phyloP scores from a whole-genome alignment of 2,797 vertebrate genomes.

The Phrynocephalus vlangalii region DNA sequence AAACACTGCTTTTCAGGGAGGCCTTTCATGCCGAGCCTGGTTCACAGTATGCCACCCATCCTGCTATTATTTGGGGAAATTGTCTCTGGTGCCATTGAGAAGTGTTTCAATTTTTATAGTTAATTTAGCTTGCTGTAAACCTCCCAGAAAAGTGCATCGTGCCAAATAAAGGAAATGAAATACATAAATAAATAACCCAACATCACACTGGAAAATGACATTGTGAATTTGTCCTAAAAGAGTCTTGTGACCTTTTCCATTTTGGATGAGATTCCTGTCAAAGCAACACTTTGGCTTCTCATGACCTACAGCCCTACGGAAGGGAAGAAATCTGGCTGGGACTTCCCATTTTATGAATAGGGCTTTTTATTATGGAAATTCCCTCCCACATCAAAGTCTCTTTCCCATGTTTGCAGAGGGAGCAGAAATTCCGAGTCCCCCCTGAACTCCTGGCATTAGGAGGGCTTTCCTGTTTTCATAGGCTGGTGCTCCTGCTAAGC shows the following conservation, averaged over 20 bases:
- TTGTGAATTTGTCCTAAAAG: slow-evolving; percentile 10
- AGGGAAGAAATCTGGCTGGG: slow-evolving; percentile 17
- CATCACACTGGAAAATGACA: slow-evolving; percentile 11
- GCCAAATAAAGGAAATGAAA: no score
- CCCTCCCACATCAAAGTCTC: slow-evolving; percentile 40
- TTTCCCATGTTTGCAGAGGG: slow-evolving; percentile 53
- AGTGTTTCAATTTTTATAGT: no score
- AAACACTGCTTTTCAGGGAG: no score
- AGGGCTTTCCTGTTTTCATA: background rate
- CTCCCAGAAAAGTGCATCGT: no score
- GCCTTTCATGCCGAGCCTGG: no score
- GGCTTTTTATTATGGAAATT: slow-evolving; percentile 49
- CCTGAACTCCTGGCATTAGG: slow-evolving; percentile 27
- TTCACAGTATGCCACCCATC: no score
- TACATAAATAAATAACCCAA: no score
- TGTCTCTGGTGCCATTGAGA: no score
- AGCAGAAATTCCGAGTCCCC: slow-evolving; percentile 55
- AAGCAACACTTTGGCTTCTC: background rate
- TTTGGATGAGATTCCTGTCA: slow-evolving; percentile 20
- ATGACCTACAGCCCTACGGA: background rate
- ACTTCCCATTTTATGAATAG: slow-evolving; percentile 38
- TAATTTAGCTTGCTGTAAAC: no score
- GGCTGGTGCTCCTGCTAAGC: slow-evolving; percentile 11
- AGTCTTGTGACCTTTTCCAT: background rate
- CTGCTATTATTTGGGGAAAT: no score